Conservation (phyloP, 2,888 invertebrate genomes). For the Acanthosepion esculentum region DNA sequence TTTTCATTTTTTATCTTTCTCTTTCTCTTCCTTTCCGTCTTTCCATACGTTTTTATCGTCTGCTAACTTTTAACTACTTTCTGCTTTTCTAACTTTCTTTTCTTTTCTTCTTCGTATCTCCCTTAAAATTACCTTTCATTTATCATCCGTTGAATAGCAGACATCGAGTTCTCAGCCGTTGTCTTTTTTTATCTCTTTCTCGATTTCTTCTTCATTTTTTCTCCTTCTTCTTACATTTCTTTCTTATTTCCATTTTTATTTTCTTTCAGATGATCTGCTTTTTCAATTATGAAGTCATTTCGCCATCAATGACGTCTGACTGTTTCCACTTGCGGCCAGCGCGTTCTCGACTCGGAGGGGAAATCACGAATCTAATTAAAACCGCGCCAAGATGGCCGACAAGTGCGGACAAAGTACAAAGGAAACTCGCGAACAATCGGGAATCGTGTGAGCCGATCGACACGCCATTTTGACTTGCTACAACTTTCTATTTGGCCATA, state of each 20-base stretch:
- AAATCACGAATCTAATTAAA: slow-evolving; percentile 33
- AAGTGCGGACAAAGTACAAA: neutral
- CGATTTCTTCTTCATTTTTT: neutral
- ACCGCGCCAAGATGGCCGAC: slow-evolving; percentile 18
- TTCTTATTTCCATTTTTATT: neutral
- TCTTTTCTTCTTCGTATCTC: no score
- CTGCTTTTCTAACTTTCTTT: no score
- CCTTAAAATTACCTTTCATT: no score
- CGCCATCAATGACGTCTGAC: slow-evolving; percentile 9
- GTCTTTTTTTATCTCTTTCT: no score
- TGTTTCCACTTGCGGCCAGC: slow-evolving; percentile 8
- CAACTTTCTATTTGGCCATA: neutral
- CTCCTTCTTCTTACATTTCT: neutral
- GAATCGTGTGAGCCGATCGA: neutral
- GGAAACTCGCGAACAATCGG: neutral
- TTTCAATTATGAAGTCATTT: slow-evolving; percentile 25
- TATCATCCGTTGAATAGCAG: no score
- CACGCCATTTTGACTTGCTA: neutral
- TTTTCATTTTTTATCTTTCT: no score
- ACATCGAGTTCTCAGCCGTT: no score
- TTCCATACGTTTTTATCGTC: no score
- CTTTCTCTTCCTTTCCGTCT: no score
- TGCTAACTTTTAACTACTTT: no score
- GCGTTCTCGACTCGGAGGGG: neutral
- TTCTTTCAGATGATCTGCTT: neutral